phyloP scores from a whole-genome alignment of 2,797 vertebrate genomes.

The Sebastes diploproa region DNA sequence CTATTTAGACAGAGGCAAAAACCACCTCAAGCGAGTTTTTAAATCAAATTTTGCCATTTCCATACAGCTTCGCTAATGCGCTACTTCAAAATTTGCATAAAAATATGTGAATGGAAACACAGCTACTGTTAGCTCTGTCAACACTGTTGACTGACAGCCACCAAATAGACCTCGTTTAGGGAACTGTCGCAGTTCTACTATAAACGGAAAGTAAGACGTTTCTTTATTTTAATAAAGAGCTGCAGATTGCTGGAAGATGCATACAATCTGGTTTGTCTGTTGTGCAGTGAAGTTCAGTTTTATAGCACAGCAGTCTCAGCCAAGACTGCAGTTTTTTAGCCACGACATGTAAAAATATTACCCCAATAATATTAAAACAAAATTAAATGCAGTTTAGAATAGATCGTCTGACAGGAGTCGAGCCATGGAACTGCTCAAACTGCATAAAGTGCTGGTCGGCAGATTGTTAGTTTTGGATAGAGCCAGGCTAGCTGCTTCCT shows the following conservation, averaged over 20 bases:
- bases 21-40: too few relatives aligned
- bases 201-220: too few relatives aligned
- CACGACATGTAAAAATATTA: not conserved
- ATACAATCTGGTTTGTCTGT: not conserved
- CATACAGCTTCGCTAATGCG: too few relatives aligned
- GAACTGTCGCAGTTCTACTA: not conserved
- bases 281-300: not conserved
- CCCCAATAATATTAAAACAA: not conserved
- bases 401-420: not conserved
- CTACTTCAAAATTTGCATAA: too few relatives aligned
- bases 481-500: not conserved
- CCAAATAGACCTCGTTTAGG: not conserved
- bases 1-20: too few relatives aligned
- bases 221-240: not conserved
- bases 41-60: too few relatives aligned
- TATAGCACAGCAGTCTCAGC: not conserved
- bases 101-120: too few relatives aligned
- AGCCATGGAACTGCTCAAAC: not conserved
- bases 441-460: not conserved
- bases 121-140: too few relatives aligned
- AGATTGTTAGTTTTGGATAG: not conserved
- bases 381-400: not conserved
- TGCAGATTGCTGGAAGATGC: not conserved
- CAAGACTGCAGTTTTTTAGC: not conserved
- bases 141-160: too few relatives aligned